These are phyloP conservation scores for Misgurnus anguillicaudatus DNA, from an alignment of 2,113 vertebrate genomes.

Conservation along the genomic window DNA sequence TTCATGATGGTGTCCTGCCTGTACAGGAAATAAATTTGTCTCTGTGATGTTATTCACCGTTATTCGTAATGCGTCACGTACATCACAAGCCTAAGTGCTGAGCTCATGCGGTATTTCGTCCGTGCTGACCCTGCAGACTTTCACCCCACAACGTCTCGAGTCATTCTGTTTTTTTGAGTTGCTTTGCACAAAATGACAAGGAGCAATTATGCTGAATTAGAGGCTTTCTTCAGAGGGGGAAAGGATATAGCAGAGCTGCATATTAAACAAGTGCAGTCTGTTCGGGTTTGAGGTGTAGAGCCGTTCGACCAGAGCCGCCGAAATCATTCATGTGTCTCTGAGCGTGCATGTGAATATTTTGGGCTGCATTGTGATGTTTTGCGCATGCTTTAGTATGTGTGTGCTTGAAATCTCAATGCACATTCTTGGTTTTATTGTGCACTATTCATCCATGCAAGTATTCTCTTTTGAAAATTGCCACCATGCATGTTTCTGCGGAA, in stretches of 20 bases:
- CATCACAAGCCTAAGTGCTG: constrained; percentile 28
- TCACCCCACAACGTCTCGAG: constrained; percentile 4
- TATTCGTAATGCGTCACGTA: constrained; percentile 12
- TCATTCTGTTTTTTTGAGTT: constrained; percentile 25
- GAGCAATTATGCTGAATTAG: constrained; percentile 37
- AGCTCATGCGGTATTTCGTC: constrained; percentile 17
- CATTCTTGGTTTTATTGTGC: no score
- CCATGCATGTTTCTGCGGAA: no score
- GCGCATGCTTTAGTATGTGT: not conserved
- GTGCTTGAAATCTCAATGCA: not conserved
- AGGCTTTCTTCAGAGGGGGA: not conserved
- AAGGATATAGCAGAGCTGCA: constrained; percentile 12
- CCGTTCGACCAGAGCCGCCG: constrained; percentile 1
- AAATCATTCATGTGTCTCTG: constrained; percentile 4
- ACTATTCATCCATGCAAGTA: no score
- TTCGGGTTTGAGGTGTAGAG: constrained; percentile 15
- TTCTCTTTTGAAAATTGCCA: no score
- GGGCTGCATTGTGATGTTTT: not conserved
- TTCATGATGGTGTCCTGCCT: not conserved
- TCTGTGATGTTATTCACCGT: not conserved
- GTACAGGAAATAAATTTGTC: not conserved
- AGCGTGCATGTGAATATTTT: constrained; percentile 5
- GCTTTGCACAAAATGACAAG: constrained; percentile 40
- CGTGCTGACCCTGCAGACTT: constrained; percentile 26
- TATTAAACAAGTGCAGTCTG: not conserved